Conservation (phyloP, 2,797 vertebrate genomes). For the Onychomys arenicola region DNA sequence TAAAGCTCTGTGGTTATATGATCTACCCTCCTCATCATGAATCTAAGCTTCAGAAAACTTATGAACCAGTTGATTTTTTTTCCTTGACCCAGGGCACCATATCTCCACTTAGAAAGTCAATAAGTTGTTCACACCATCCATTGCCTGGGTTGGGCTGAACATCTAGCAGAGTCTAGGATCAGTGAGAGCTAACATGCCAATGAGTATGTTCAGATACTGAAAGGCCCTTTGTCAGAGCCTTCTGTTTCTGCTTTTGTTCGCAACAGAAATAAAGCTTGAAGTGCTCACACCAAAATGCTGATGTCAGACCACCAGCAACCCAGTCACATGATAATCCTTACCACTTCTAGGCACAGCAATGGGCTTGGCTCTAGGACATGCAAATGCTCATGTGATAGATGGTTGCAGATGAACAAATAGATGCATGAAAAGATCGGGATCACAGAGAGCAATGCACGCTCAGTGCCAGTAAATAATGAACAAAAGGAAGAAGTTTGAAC, state of each 20-base stretch:
- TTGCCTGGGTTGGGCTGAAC: conserved; percentile 3
- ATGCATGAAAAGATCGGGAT: background rate
- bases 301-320: background rate
- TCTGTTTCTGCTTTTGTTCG: background rate
- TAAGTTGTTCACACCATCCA: background rate
- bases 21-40: background rate
- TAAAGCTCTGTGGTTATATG: background rate
- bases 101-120: background rate
- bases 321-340: background rate
- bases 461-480: background rate
- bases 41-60: conserved; percentile 1
- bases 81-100: background rate
- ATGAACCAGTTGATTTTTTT: background rate
- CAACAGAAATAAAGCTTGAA: conserved; percentile 47
- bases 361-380: background rate
- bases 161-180: background rate
- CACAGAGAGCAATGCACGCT: background rate
- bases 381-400: background rate
- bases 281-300: conserved; percentile 19
- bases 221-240: background rate
- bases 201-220: background rate
- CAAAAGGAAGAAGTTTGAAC: background rate
- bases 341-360: background rate
- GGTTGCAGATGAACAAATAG: background rate
- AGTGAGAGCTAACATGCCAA: background rate